Base-by-base conservation (phyloP, 2,888 invertebrate genomes). In the Syrphus vitripennis region DNA sequence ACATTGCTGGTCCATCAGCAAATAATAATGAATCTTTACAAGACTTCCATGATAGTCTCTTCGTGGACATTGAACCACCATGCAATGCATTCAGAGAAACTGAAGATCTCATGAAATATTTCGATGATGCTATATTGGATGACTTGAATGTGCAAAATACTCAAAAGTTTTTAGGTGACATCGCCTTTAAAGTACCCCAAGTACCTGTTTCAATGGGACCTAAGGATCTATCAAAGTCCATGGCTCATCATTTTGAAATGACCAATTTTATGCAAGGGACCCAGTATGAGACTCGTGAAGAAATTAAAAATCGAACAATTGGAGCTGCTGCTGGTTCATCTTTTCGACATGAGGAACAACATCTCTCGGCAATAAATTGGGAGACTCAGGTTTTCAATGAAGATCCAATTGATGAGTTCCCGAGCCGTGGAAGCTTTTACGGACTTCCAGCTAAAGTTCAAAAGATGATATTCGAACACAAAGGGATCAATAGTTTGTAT, bases 401-500 rank as follows among this genome's bases (percentile, higher is more conserved):
- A 12, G 70, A 77, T 5, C 26, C 53, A 1, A 21, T 65, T 7
- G 86, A 89, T 29, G 86, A 72, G 3, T 91, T 91, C 86, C 90
- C 90, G 0, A 88, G 87, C 59, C 90, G 90, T 53, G 94, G 94
- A 0, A 91, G 93, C 12, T 98, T 97, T 92, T 98, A 96, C 93
- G 98, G 97, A 0, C 93, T 98, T 48, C 97, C 98, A 0, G 91
- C 93, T 1, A 93, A 93, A 89, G 95, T 97, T 0, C 95, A 95
- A 90, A 93, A 94, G 12, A 92, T 98, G 87, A 95, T 98, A 87
- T 94, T 95, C 88, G 93, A 94, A 83, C 95, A 95, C 88, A 96
- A 97, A 90, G 96, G 96, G 87, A 98, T 98, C 84, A 94, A 94
- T 24, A 94, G 95, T 87, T 94, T 98, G 88, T 98, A 98, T 94